A percentile compares a stretch with the other conserved stretches of the same genome.
Evolutionary conservation across 1,140 invertebrate genomes (phyloP).

Genomic region (Ephestia elutella): DNA sequence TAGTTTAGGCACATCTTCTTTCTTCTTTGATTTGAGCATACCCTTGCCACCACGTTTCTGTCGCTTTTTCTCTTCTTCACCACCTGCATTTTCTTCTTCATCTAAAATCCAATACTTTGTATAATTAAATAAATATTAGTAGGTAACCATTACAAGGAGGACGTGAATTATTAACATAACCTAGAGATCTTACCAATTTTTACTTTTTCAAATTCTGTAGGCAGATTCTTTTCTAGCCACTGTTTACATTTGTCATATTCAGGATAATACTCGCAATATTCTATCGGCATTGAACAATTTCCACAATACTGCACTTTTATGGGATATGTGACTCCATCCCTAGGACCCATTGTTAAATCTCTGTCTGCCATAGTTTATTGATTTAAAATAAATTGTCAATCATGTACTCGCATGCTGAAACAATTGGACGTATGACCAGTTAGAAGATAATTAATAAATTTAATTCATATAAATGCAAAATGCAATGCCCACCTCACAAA

Average conservation of each 20-base stretch:
- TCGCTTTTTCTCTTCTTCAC: conserved; percentile 94
- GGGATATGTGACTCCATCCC: conserved; percentile 81
- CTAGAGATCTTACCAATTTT: conserved; percentile 76
- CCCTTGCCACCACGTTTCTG: conserved; percentile 94
- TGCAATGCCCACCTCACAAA: too few species aligned
- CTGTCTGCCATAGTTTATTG: conserved; percentile 59
- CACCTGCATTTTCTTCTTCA: conserved; percentile 79
- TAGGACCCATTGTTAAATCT: conserved; percentile 67
- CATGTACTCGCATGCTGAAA: conserved; percentile 7
- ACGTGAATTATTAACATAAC: too few species aligned
- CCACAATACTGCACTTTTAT: conserved; percentile 93
- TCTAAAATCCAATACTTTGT: conserved; percentile 39
- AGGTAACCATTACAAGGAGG: too few species aligned
- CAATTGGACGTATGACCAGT: conserved; percentile 27
- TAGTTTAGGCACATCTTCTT: conserved; percentile 88
- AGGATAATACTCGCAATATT: conserved; percentile 99
- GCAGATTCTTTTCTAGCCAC: conserved; percentile 96
- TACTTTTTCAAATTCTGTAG: conserved; percentile 92
- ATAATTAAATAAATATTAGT: neutral
- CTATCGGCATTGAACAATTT: conserved; percentile 94
- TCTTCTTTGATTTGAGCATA: conserved; percentile 90
- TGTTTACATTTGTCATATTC: conserved; percentile 98
- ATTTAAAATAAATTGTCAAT: conserved; percentile 1
- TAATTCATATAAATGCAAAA: neutral
- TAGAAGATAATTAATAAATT: neutral